A percentile compares a stretch with the other conserved stretches of the same genome.
Conservation (phyloP, 1,140 invertebrate genomes). For the Argopecten irradians region DNA sequence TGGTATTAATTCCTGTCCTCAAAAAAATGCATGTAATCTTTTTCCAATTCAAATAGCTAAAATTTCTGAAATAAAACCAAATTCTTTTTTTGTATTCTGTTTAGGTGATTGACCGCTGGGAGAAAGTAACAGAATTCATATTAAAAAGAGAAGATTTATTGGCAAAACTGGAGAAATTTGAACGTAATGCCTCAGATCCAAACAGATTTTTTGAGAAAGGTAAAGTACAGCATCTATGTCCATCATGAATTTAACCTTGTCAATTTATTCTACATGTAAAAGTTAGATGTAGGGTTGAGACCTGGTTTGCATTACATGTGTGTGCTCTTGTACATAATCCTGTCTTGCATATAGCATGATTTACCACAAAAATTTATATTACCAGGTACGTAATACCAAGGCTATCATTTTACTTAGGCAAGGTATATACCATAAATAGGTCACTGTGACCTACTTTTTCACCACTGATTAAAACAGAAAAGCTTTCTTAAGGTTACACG, state of each 20-base stretch:
- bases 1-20: not conserved
- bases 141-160: constrained; percentile 71
- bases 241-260: not conserved
- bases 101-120: constrained; percentile 75
- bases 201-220: constrained; percentile 77
- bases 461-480: too few relatives aligned
- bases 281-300: not conserved
- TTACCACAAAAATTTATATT: too few relatives aligned
- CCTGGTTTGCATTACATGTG: not conserved
- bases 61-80: not conserved
- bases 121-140: constrained; percentile 69
- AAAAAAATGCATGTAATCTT: not conserved
- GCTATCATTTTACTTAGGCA: too few relatives aligned
- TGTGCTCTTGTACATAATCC: not conserved
- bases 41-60: not conserved
- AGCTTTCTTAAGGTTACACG: too few relatives aligned
- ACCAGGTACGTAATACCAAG: too few relatives aligned
- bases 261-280: not conserved
- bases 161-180: constrained; percentile 75
- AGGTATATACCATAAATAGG: too few relatives aligned
- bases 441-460: too few relatives aligned
- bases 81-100: not conserved
- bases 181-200: constrained; percentile 75
- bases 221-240: constrained; percentile 43
- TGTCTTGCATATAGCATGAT: too few relatives aligned